Base-by-base conservation (phyloP, 2,888 invertebrate species). In the Macrophya alboannulata region DNA sequence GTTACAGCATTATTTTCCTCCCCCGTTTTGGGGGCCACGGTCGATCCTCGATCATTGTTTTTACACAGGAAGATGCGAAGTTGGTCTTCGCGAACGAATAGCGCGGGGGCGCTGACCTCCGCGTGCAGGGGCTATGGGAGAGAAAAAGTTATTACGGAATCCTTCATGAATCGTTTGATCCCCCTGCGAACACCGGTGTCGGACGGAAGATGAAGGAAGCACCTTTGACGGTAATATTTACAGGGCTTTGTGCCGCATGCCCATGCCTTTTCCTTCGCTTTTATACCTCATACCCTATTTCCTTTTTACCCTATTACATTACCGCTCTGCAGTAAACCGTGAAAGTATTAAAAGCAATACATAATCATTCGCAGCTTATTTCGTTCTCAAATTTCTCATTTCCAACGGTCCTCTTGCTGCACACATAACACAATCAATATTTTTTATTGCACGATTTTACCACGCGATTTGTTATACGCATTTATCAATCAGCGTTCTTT, bases 331-430 rank as follows among this genome's bases (percentile, higher is more conserved):
- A 81, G 87, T 87, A 87, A 89, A 87, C 79, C 85, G 72, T 89
- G 21, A 86, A 88, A 88, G 88, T 88, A 90, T 89, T 89, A 89
- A 89, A 88, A 89, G 89, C 88, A 89, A 90, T 90, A 89, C 89
- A 90, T 90, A 91, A 92, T 91, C 91, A 89, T 90, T 90, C 89
- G 89, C 90, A 90, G 88, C 89, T 90, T 90, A 90, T 91, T 59
- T 82, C 87, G 89, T 91, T 92, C 90, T 91, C 91, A 15, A 37
- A 68, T 37, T 68, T 68, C 12, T 90, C 90, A 89, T 90, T 91
- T 90, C 89, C 91, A 89, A 9, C 17, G 37, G 55, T 48, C 31
- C 17, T 3, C n/a, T 6, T n/a, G 6, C 37, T 17, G 72, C 72
- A 72, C 17, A 17, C 21, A 25, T 9, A n/a, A 4, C n/a, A 62